Conservation (phyloP, 2,888 invertebrate genomes). For the Holacanthella duospinosa region DNA sequence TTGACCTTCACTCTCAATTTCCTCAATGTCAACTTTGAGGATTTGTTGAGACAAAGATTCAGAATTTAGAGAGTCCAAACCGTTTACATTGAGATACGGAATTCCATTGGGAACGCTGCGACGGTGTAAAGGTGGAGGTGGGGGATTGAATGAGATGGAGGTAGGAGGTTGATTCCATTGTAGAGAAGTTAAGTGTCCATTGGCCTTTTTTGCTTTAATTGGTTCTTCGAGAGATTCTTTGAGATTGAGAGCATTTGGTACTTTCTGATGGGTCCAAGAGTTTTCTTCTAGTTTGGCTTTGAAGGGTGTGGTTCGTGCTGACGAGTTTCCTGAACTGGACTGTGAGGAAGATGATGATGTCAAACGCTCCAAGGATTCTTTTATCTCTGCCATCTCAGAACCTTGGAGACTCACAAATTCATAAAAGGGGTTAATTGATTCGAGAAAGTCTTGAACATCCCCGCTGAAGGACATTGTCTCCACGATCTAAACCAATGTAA, state of each 20-base stretch:
- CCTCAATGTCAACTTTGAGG: neutral
- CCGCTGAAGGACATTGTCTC: constrained; percentile 94
- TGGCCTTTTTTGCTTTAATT: neutral
- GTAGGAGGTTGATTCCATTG: neutral
- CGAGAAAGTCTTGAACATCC: constrained; percentile 79
- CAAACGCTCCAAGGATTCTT: constrained; percentile 26
- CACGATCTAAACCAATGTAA: constrained; percentile 73
- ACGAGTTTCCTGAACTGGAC: constrained; percentile 15
- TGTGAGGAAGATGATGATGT: constrained; percentile 18
- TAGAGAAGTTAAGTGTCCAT: neutral
- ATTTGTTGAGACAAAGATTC: neutral
- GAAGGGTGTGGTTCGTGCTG: constrained; percentile 12
- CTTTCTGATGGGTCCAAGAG: neutral
- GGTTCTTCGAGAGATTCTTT: neutral
- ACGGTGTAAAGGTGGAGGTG: constrained; percentile 24
- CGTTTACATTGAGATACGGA: too few species aligned
- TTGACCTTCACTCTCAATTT: neutral
- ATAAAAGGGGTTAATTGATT: constrained; percentile 61
- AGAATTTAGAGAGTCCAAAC: too few species aligned
- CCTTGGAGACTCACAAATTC: constrained; percentile 59
- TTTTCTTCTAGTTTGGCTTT: constrained; percentile 1
- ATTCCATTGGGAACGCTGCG: constrained; percentile 19
- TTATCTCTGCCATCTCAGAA: constrained; percentile 49
- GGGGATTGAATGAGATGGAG: constrained; percentile 36
- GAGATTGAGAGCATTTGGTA: neutral